Base-by-base conservation (phyloP, 2,113 vertebrate species). In the Oncorhynchus clarkii region DNA sequence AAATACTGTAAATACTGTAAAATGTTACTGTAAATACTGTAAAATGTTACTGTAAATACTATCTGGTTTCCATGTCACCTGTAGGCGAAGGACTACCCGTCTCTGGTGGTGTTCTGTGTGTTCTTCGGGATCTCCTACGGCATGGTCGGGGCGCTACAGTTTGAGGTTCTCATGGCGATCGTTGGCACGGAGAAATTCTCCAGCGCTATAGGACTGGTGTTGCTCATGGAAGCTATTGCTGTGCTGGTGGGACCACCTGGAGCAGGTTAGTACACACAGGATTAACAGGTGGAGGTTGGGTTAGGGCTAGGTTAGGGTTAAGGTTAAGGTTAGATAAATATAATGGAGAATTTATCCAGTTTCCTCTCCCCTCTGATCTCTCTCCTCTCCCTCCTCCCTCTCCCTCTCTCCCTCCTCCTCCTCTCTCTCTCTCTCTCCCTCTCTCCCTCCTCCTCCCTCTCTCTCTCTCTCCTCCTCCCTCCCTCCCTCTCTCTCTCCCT, bases 41-140 rank as follows among this genome's bases (percentile, higher is more conserved):
- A 34, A 6, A 6, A 34, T 34, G 5, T 69, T 49, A 3, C 60
- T 49, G 18, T 18, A 9, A 34, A 27, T 26, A 2, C 62, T n/a
- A 16, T 48, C 31, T 57, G 9, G 3, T 9, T 66, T 45, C 9
- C 39, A 45, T 45, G 39, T 45, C 39, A 4, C 8, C 57, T 20
- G 12, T 81, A 91, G 90, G 77, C 90, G 14, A 81, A 82, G 0
- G 91, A 94, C 83, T 99, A 98, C 0, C 0, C 75, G 0, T 88
- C 94, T 5, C 90, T 99, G 76, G 96, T 95, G 27, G 90, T 95
- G 60, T 99, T 96, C 83, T 98, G 96, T 78, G 90, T 98, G 90
- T 99, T 99, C 90, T 99, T 99, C n/a, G 97, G 97, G 78, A 87
- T 99, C 87, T 99, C 97, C 71, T 99, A 99, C 0, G 97, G 97